These are phyloP conservation scores for Agrotis exclamationis DNA, from an alignment of 2,888 invertebrate species.

Conservation along the genomic window DNA sequence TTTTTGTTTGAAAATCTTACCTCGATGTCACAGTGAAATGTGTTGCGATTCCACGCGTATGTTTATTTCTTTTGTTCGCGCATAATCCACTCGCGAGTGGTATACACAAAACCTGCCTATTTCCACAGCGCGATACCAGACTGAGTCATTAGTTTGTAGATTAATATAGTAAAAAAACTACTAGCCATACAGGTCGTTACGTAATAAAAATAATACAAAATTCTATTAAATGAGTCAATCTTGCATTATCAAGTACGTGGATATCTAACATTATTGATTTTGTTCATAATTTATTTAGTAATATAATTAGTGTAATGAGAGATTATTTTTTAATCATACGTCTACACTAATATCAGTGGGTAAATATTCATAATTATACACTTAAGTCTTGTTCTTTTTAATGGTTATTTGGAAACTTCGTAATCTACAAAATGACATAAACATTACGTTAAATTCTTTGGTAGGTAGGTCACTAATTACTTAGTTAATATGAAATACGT, in stretches of 20 bases:
- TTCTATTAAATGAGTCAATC: conserved; percentile 32
- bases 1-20: conserved; percentile 68
- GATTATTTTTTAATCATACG: conserved; percentile 47
- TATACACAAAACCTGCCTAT: conserved; percentile 79
- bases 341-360: conserved; percentile 22
- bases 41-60: conserved; percentile 85
- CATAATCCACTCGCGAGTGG: conserved; percentile 80
- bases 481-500: not conserved
- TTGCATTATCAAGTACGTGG: conserved; percentile 50
- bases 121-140: conserved; percentile 72
- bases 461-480: not conserved
- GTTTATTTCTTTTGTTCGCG: conserved; percentile 87
- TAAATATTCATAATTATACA: conserved; percentile 37
- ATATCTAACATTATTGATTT: conserved; percentile 45
- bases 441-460: conserved; percentile 7
- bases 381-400: conserved; percentile 28
- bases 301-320: conserved; percentile 61
- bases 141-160: conserved; percentile 61
- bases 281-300: conserved; percentile 63
- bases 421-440: conserved; percentile 24
- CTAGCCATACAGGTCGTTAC: conserved; percentile 24
- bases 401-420: conserved; percentile 40
- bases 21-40: conserved; percentile 82
- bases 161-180: conserved; percentile 64
- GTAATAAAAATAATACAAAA: conserved; percentile 48